These are phyloP conservation scores for Drosophila burlai DNA, from an alignment of 1,140 invertebrate genomes.

Conservation along the genomic window DNA sequence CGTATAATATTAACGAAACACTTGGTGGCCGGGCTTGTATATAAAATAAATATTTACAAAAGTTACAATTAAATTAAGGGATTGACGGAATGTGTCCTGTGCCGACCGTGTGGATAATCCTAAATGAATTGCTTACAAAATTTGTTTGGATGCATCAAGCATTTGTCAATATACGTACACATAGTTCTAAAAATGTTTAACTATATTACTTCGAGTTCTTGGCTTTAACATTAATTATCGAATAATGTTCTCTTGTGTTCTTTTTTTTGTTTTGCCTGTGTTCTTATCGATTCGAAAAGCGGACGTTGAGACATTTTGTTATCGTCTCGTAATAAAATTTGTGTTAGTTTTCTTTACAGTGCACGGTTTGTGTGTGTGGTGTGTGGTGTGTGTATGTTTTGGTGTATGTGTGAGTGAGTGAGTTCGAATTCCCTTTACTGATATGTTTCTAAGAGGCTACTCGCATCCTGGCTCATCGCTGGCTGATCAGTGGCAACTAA, in stretches of 20 bases:
- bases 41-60: constrained; percentile 74
- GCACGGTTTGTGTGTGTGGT: constrained; percentile 27
- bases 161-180: constrained; percentile 55
- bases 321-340: constrained; percentile 74
- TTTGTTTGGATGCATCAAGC: constrained; percentile 56
- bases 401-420: constrained; percentile 35
- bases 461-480: constrained; percentile 70
- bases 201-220: constrained; percentile 52
- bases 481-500: constrained; percentile 34
- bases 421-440: constrained; percentile 68
- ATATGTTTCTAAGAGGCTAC: constrained; percentile 84
- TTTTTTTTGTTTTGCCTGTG: constrained; percentile 19
- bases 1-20: constrained; percentile 19
- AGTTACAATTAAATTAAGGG: constrained; percentile 56
- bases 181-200: constrained; percentile 53
- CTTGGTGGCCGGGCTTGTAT: constrained; percentile 26
- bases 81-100: constrained; percentile 64
- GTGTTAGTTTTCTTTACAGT: constrained; percentile 66
- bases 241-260: constrained; percentile 32
- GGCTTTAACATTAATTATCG: constrained; percentile 43
- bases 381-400: constrained; percentile 9
- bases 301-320: constrained; percentile 70
- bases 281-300: constrained; percentile 69
- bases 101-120: constrained; percentile 46
- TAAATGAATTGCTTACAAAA: constrained; percentile 70